These are phyloP conservation scores for Drosophila lutescens DNA, from an alignment of 2,888 invertebrate genomes.

Conservation along the genomic window DNA sequence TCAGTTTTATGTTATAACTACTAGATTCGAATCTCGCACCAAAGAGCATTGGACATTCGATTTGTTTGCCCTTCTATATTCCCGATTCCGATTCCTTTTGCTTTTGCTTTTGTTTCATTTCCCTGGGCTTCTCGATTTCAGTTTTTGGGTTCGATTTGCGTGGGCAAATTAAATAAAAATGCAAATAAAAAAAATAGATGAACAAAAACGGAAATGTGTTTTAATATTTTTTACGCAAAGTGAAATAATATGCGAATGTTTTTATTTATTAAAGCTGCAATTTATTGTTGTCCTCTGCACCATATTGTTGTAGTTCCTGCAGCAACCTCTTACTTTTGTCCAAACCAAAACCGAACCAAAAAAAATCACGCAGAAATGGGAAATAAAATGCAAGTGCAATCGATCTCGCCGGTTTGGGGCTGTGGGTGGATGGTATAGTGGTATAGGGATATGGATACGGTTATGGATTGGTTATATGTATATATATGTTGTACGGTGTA, in stretches of 20 bases:
- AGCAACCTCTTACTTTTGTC: slow-evolving; percentile 1
- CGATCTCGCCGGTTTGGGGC: slow-evolving; percentile 17
- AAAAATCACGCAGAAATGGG: not conserved
- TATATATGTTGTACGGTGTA: not conserved
- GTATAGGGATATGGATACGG: not conserved
- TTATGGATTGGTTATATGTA: slow-evolving; percentile 1
- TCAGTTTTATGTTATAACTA: not conserved
- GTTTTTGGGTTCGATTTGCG: slow-evolving; percentile 27
- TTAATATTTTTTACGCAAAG: slow-evolving; percentile 15
- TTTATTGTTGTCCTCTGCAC: slow-evolving; percentile 25
- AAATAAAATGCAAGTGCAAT: slow-evolving; percentile 37
- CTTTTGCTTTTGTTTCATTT: slow-evolving; percentile 3
- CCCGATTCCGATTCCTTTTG: not conserved
- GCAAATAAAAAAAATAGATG: slow-evolving; percentile 7
- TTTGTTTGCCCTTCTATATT: not conserved
- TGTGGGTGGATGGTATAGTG: not conserved
- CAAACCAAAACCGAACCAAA: slow-evolving; percentile 1
- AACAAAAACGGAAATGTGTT: slow-evolving; percentile 24
- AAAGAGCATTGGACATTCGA: slow-evolving; percentile 19
- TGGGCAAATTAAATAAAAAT: slow-evolving; percentile 37
- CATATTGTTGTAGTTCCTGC: slow-evolving; percentile 23
- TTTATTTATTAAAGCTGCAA: slow-evolving; percentile 51
- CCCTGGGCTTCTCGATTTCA: slow-evolving; percentile 12
- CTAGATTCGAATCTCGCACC: not conserved
- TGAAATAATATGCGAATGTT: slow-evolving; percentile 42